These are phyloP conservation scores for Botia almorhae DNA, from an alignment of 2,797 vertebrate species.

Conservation along the genomic window DNA sequence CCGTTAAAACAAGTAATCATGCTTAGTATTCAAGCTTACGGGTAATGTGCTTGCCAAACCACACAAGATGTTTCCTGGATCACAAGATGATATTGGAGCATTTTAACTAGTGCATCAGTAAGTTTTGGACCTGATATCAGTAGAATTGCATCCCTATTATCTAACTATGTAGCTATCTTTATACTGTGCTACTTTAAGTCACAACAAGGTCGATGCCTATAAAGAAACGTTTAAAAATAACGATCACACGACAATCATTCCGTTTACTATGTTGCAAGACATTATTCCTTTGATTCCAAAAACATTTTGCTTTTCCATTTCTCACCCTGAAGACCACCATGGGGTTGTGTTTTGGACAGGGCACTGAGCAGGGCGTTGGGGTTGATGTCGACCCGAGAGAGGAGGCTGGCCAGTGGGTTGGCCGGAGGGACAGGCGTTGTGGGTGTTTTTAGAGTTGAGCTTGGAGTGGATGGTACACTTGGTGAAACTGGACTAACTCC, in stretches of 20 bases:
- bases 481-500: conserved; percentile 81
- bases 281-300: not conserved
- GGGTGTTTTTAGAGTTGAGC: conserved; percentile 70
- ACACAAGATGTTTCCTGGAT: not conserved
- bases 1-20: too few species aligned
- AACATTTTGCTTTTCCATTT: not conserved
- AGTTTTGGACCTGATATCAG: too few species aligned
- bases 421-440: conserved; percentile 71
- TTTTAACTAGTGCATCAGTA: too few species aligned
- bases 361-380: conserved; percentile 88
- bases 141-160: too few species aligned
- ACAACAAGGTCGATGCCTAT: too few species aligned
- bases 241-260: too few species aligned
- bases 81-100: not conserved
- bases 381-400: conserved; percentile 92
- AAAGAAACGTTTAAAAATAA: too few species aligned
- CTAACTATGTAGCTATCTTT: too few species aligned
- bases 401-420: conserved; percentile 85
- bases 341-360: conserved; percentile 88
- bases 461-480: conserved; percentile 53
- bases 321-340: conserved; percentile 83
- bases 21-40: not conserved
- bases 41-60: not conserved
- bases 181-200: too few species aligned
- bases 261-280: not conserved